Percentiles rank a stretch among this genome's conserved stretches.
These are phyloP conservation scores for Eubucco bourcierii DNA, from an alignment of 2,113 vertebrate genomes.

Conservation along the genomic window DNA sequence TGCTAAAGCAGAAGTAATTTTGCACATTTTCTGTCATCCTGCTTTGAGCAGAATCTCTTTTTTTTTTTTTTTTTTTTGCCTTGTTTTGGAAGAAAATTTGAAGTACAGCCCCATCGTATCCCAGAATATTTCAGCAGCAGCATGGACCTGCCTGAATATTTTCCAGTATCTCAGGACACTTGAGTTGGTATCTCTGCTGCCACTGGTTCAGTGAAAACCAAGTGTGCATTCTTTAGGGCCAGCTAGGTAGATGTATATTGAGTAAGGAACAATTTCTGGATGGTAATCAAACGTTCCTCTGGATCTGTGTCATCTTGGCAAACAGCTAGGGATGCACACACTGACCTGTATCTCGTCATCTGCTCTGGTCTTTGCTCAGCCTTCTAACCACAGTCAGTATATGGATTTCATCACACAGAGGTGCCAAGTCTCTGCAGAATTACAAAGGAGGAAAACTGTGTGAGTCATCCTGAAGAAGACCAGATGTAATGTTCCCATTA, in stretches of 20 bases:
- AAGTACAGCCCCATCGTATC: neutral
- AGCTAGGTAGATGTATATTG: constrained; percentile 21
- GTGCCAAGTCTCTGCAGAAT: constrained; percentile 64
- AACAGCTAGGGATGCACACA: constrained; percentile 26
- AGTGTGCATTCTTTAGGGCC: constrained; percentile 47
- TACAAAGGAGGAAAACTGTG: constrained; percentile 22
- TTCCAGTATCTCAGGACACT: neutral
- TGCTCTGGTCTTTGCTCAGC: constrained; percentile 49
- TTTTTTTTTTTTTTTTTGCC: neutral
- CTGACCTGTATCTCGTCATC: constrained; percentile 65
- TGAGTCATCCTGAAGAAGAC: constrained; percentile 61
- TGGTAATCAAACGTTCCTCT: constrained; percentile 57
- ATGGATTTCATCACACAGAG: constrained; percentile 65
- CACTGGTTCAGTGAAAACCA: constrained; percentile 34
- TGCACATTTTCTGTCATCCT: neutral
- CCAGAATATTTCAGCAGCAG: neutral
- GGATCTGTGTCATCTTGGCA: constrained; percentile 62
- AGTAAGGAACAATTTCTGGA: constrained; percentile 50
- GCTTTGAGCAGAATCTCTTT: neutral
- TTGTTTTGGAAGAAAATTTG: fast-evolving
- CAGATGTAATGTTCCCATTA: constrained; percentile 62
- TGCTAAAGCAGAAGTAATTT: neutral
- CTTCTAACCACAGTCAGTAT: constrained; percentile 31
- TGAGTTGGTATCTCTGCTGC: neutral
- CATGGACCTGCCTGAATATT: neutral